A percentile compares a stretch with the other conserved stretches of the same genome.
phyloP scores from a whole-genome alignment of 2,888 invertebrate species.

The Pachydiplax longipennis region DNA sequence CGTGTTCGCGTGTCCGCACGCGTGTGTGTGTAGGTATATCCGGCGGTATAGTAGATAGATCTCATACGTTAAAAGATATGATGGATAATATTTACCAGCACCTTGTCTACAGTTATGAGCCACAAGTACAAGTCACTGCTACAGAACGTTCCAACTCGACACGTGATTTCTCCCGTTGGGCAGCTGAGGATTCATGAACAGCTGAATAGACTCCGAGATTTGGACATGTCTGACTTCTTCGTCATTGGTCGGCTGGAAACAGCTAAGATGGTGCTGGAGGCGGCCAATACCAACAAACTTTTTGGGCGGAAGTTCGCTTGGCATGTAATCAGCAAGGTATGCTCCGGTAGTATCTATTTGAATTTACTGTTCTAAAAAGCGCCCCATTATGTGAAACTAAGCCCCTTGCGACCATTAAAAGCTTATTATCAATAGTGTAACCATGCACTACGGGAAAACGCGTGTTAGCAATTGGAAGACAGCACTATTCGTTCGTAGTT shows the following conservation, averaged over 20 bases:
- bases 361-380: no score
- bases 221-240: conserved; percentile 91
- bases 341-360: no score
- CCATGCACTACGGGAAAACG: no score
- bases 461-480: no score
- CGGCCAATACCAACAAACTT: conserved; percentile 76
- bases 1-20: no score
- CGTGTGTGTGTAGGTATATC: no score
- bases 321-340: conserved; percentile 79
- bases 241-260: conserved; percentile 77
- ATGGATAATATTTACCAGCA: neutral
- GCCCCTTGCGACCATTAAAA: no score
- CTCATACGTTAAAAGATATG: no score
- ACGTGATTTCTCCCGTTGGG: conserved; percentile 77
- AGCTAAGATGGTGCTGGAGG: conserved; percentile 73
- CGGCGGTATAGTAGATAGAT: no score
- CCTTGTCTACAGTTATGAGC: conserved; percentile 76
- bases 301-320: conserved; percentile 87
- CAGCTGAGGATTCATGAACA: conserved; percentile 68
- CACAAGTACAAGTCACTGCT: conserved; percentile 91
- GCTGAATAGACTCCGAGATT: conserved; percentile 73
- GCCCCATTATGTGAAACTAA: no score
- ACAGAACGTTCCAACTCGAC: conserved; percentile 88
- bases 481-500: no score
- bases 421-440: no score